Conservation (phyloP, 2,113 vertebrate species). For the chimpanzee (Pan troglodytes) region DNA sequence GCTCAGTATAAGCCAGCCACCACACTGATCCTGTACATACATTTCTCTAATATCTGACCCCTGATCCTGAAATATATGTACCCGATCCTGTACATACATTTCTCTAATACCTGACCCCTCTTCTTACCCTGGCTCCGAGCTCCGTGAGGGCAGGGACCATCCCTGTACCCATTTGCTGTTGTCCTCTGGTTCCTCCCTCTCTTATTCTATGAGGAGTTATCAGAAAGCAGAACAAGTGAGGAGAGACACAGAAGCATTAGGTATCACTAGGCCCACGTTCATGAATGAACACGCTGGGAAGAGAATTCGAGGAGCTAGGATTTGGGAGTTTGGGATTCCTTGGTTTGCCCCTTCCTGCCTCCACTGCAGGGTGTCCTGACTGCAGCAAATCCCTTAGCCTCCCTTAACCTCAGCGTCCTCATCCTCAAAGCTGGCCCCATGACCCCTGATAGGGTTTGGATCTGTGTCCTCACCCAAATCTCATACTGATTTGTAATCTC, state of each 20-base stretch:
- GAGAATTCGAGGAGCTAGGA: neutral
- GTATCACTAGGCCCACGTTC: neutral
- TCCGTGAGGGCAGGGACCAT: neutral
- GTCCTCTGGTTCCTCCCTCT: neutral
- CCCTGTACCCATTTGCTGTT: accelerated
- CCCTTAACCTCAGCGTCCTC: neutral
- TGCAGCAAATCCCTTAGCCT: neutral
- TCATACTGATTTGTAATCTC: too few species aligned
- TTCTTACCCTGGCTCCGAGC: neutral
- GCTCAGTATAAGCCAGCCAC: too few species aligned
- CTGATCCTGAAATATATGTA: neutral
- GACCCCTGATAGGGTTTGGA: too few species aligned
- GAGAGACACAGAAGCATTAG: neutral
- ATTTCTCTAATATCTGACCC: neutral
- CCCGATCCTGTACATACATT: accelerated
- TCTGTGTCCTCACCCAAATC: too few species aligned
- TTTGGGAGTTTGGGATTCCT: neutral
- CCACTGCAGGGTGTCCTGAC: neutral
- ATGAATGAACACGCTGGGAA: neutral
- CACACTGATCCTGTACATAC: neutral
- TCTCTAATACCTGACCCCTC: neutral
- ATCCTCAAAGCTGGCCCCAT: neutral
- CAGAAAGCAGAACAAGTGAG: neutral
- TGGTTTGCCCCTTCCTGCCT: neutral
- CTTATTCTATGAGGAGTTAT: neutral